These are phyloP conservation scores for Penaeus indicus DNA, from an alignment of 1,140 invertebrate species.

Conservation along the genomic window DNA sequence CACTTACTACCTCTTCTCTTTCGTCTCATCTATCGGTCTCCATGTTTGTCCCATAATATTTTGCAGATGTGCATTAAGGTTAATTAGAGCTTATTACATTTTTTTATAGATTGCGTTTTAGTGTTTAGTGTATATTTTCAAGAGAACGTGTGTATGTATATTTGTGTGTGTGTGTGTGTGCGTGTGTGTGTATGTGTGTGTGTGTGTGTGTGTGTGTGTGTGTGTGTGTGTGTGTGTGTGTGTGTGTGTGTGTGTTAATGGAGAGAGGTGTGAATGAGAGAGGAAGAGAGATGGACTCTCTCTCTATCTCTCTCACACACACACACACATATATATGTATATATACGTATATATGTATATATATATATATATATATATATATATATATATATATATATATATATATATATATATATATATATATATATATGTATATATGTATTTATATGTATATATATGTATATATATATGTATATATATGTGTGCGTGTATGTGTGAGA, in stretches of 20 bases:
- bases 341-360: constrained; percentile 26
- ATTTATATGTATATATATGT: neutral
- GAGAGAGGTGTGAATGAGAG: too few relatives aligned
- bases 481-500: too few relatives aligned
- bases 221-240: neutral
- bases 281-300: too few relatives aligned
- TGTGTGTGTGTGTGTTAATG: neutral
- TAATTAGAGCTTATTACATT: too few relatives aligned
- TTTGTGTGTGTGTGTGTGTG: neutral
- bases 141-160: neutral
- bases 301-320: too few relatives aligned
- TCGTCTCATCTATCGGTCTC: too few relatives aligned
- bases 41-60: too few relatives aligned
- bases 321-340: neutral
- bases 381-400: neutral
- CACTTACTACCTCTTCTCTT: too few relatives aligned
- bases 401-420: constrained; percentile 23
- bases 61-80: too few relatives aligned
- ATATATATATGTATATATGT: neutral
- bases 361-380: constrained; percentile 28
- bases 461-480: neutral
- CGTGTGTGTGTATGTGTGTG: neutral
- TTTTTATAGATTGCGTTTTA: too few relatives aligned
- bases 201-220: neutral
- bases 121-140: too few relatives aligned